Percentiles rank a stretch among this genome's conserved stretches.
phyloP scores from a whole-genome alignment of 1,140 invertebrate species.

The Orchesella cincta region DNA sequence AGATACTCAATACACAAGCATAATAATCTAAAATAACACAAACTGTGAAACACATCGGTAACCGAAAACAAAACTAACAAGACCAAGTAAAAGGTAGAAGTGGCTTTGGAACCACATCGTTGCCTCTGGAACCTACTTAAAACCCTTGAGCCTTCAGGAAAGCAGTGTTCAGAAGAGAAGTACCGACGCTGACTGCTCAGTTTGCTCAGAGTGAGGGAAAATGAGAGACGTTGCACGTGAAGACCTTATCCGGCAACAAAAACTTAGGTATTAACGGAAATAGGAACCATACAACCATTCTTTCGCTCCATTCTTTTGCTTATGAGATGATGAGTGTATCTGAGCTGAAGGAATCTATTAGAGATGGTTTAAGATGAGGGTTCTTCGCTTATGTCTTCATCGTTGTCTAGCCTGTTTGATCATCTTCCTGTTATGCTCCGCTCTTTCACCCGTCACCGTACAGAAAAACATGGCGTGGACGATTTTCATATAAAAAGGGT shows the following conservation, averaged over 20 bases:
- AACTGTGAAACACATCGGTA: background rate
- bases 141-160: too few relatives aligned
- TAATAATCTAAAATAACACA: background rate
- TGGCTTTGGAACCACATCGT: too few relatives aligned
- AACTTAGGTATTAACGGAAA: background rate
- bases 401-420: background rate
- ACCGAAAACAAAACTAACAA: background rate
- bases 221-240: background rate
- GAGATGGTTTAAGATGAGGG: background rate
- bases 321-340: background rate
- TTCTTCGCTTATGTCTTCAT: background rate
- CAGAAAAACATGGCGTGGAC: background rate
- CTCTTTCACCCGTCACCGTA: background rate
- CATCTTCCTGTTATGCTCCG: background rate
- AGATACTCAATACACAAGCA: background rate
- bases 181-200: too few relatives aligned
- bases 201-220: too few relatives aligned
- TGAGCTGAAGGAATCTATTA: slow-evolving; percentile 6
- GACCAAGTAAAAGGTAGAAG: too few relatives aligned
- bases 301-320: background rate
- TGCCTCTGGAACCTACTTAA: too few relatives aligned
- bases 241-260: background rate
- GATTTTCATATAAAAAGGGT: background rate
- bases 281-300: background rate
- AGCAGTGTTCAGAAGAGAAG: too few relatives aligned